Evolutionary conservation across 2,888 invertebrate genomes (phyloP), one percentile per base, ranked within the genome.

Genomic region (Himalopsyche japonica): DNA sequence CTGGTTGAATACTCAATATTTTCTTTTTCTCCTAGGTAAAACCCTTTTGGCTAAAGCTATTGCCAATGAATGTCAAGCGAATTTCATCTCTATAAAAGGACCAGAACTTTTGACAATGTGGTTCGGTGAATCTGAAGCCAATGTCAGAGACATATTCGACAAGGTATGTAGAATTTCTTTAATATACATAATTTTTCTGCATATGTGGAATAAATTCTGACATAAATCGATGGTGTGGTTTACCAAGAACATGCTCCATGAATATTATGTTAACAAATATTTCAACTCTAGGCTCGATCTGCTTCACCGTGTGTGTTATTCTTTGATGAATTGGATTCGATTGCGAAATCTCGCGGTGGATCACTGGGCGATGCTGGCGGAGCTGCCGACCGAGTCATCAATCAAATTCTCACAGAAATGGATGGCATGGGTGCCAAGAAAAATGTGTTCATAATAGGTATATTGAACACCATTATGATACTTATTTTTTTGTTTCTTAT

Each of bases 371-470:
- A 99, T 93, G 99, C 98, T 76, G 99, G 99, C 88, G 98, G 98
- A 85, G 99, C 99, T 64, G 99, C 99, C 2, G 99, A 99, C 92
- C 94, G 99, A 87, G 99, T 99, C 86, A 99, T 99, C 91, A 99
- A 99, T 93, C 99, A 99, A 93, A 98, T 99, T 89, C 94, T 99
- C 84, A 99, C 99, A 0, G 99, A 99, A 93, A 99, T 99, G 99
- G 99, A 99, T 91, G 99, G 99, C 89, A 99, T 99, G 99, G 98
- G 98, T 49, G 97, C 98, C 43, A 99, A 99, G 94, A 99, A 99
- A 92, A 99, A 99, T 90, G 99, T 99, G 30, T 99, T 99, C 91
- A 99, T 99, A 88, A 99, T 99, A 90, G 99, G 99, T 90, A 80
- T 77, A 57, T 49, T 43, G 34, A 76, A 20, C 30, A 4, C n/a